Base-by-base conservation (phyloP, 2,888 invertebrate species). In the Anorthoa munda region DNA sequence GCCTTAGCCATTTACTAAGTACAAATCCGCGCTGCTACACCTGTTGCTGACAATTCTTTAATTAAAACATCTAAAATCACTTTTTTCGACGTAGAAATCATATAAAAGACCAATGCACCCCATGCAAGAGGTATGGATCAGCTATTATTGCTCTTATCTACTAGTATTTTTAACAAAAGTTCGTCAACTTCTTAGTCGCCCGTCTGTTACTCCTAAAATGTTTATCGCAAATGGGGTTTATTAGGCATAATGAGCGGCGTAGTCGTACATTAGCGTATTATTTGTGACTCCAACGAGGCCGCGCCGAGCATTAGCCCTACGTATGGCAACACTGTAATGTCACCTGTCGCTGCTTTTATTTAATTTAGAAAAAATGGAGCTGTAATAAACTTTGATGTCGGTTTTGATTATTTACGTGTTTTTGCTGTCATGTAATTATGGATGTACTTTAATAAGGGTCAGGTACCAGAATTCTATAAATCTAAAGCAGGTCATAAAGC, bases 241-340 rank as follows among this genome's bases (percentile, higher is more conserved):
- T 90, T 89, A 89, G 81, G 86, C 79, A 79, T 90, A 89, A 90
- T 89, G 89, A 86, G 87, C 67, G 77, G 63, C 81, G 84, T 77
- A 86, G 72, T 82, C 79, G 74, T 86, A 85, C 90, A 89, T 90
- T 90, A 90, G 77, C 77, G 86, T 83, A 81, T 87, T 88, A 88
- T 87, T 88, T 88, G 87, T 72, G 85, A 77, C 87, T 83, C 87
- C 75, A 45, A 66, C 65, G 88, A 82, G 74, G 85, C 83, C 72
- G 31, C 58, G 58, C 70, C 21, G 4, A 74, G 53, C 80, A 80
- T 86, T 86, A 85, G 51, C 70, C 60, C 53, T 51, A 13, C 74
- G 64, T 83, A 79, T 75, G 65, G 72, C 55, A 77, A 78, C 75
- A 70, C 31, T 21, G 48, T 87, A 74, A 82, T 83, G 76, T 81